Base-by-base conservation (phyloP, 1,140 invertebrate species). In the Saccostrea echinata region DNA sequence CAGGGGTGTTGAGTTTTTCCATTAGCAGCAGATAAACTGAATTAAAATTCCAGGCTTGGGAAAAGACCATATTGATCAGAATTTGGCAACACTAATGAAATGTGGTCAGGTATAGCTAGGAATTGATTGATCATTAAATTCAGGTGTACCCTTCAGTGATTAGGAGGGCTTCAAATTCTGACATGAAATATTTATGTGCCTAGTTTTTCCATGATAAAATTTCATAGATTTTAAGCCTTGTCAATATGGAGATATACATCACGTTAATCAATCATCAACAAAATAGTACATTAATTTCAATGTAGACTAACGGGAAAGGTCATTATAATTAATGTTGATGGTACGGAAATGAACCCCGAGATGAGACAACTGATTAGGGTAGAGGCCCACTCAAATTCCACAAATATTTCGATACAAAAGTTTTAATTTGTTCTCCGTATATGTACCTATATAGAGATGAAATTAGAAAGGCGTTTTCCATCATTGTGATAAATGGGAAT, bases 401-500 rank as follows among this genome's bases (percentile, higher is more conserved):
- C 27, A 76, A 16, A 76, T 76, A 35, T 76, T 76, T 76, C 27
- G 11, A 76, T 27, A 76, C 68, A 76, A 76, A 16, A 33, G 68
- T 76, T 76, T 76, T 76, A 76, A 76, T 76, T 76, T 76, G 68
- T 76, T 76, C 2, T 61, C 13, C 13, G 55, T 61, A 61, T 76
- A 76, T 76, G 30, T 76, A 76, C 68, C 24, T 76, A 30, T 16
- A 76, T 27, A 76, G 68, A 76, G 68, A 30, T 30, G 24, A 61
- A 61, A 61, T 76, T 76, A 33, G 11, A 76, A 76, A 76, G 68
- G 68, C 16, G 68, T 24, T 27, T 11, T 76, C 30, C 30, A 27
- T 76, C 27, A 30, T 3, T 8, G 12, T 76, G 68, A 76, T 76
- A 30, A 30, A 76, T 76, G 27, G 27, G 24, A 30, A 76, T 76